phyloP scores from a whole-genome alignment of 2,113 vertebrate genomes.

The Jaculus jaculus region DNA sequence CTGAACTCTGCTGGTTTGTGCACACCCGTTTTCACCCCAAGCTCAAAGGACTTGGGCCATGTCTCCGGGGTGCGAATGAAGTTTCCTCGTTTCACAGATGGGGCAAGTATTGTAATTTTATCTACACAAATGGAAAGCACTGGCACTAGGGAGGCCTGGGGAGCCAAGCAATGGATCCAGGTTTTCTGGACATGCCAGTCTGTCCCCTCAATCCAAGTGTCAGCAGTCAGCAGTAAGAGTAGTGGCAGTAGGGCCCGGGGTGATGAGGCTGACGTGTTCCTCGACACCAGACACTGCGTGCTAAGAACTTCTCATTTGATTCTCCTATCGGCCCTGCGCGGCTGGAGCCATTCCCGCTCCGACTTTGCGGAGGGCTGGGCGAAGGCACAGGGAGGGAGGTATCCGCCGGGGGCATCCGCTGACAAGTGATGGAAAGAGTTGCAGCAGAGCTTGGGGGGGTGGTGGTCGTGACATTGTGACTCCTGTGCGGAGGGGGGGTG shows the following conservation, averaged over 20 bases:
- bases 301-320: not conserved
- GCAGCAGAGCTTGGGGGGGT: not conserved
- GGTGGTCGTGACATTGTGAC: not conserved
- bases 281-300: not conserved
- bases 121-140: not conserved
- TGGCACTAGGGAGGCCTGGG: not conserved
- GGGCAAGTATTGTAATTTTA: not conserved
- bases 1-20: not conserved
- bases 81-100: not conserved
- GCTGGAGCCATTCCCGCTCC: not conserved
- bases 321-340: not conserved
- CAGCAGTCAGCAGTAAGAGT: fast-evolving
- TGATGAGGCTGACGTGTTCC: not conserved
- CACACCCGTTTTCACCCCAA: not conserved
- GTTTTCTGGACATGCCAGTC: not conserved
- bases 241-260: not conserved
- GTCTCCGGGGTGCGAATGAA: not conserved
- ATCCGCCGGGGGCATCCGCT: not conserved
- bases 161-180: not conserved
- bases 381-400: not conserved
- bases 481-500: too few species aligned
- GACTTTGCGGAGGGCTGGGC: not conserved
- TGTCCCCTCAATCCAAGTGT: not conserved
- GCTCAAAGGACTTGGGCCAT: not conserved
- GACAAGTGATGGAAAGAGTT: not conserved